Conservation (phyloP, 2,113 vertebrate species). For the Micronisus gabar region DNA sequence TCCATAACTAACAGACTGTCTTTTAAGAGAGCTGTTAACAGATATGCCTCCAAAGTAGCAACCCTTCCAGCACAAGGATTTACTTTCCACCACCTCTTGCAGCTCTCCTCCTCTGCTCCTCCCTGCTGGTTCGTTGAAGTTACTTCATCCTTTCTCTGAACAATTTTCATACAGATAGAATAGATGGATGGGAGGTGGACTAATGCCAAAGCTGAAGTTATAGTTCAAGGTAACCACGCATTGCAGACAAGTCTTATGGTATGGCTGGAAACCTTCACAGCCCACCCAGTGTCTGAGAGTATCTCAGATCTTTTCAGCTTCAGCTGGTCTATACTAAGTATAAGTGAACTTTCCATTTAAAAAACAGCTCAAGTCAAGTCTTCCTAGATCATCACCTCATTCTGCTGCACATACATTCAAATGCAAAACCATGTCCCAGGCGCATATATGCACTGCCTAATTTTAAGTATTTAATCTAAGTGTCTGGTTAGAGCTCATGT, state of each 20-base stretch:
- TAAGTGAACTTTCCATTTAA: not conserved
- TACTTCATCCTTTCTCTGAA: not conserved
- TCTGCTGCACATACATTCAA: not conserved
- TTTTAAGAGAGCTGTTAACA: not conserved
- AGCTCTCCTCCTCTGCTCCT: not conserved
- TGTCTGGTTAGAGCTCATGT: not conserved
- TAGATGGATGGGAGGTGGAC: accelerated
- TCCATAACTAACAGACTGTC: not conserved
- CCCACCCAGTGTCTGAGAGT: not conserved
- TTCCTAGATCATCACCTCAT: not conserved
- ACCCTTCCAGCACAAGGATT: not conserved
- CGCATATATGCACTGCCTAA: not conserved
- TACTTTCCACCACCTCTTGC: not conserved
- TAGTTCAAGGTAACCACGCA: not conserved
- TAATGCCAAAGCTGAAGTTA: not conserved
- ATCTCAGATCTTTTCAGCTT: not conserved
- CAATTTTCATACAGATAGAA: not conserved
- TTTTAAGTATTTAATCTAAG: not conserved
- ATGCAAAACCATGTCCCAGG: not conserved
- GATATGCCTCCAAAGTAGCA: not conserved
- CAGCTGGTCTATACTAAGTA: not conserved
- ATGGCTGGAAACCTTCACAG: not conserved
- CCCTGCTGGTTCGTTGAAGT: not conserved
- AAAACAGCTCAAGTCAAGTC: not conserved
- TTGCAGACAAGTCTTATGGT: too few relatives aligned